These are phyloP conservation scores for Chloroceryle aenea DNA, from an alignment of 2,113 vertebrate genomes.

Conservation along the genomic window DNA sequence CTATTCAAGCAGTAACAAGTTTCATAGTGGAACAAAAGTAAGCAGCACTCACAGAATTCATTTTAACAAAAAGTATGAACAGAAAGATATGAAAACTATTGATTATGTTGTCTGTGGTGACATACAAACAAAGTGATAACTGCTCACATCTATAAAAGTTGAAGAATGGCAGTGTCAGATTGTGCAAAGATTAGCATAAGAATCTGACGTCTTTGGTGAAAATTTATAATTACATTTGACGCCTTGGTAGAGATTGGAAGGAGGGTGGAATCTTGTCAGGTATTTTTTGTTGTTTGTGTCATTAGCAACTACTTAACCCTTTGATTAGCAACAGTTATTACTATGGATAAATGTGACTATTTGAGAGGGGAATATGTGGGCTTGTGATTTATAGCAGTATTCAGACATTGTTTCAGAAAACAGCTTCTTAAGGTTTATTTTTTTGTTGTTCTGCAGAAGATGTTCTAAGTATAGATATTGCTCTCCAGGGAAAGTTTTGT, in stretches of 20 bases:
- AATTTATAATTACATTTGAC: conserved; percentile 74
- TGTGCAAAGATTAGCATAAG: conserved; percentile 67
- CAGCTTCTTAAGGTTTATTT: background rate
- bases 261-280: conserved; percentile 47
- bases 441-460: background rate
- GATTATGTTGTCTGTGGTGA: conserved; percentile 74
- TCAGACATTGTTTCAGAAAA: background rate
- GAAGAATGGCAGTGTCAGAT: conserved; percentile 67
- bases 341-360: background rate
- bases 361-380: background rate
- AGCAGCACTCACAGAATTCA: conserved; percentile 41
- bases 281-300: conserved; percentile 16
- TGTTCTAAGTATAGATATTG: background rate
- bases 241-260: conserved; percentile 51
- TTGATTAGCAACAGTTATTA: conserved; percentile 1
- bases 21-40: conserved; percentile 62
- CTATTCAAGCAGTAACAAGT: conserved; percentile 68
- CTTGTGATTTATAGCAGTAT: background rate
- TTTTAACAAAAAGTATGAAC: conserved; percentile 64
- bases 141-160: conserved; percentile 46
- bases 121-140: conserved; percentile 75
- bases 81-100: conserved; percentile 73
- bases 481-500: background rate
- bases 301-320: conserved; percentile 46
- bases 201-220: conserved; percentile 71